Percentiles rank a stretch among this genome's conserved stretches.
Evolutionary conservation across 2,888 invertebrate genomes (phyloP).

Genomic region (Acronicta leporina): DNA sequence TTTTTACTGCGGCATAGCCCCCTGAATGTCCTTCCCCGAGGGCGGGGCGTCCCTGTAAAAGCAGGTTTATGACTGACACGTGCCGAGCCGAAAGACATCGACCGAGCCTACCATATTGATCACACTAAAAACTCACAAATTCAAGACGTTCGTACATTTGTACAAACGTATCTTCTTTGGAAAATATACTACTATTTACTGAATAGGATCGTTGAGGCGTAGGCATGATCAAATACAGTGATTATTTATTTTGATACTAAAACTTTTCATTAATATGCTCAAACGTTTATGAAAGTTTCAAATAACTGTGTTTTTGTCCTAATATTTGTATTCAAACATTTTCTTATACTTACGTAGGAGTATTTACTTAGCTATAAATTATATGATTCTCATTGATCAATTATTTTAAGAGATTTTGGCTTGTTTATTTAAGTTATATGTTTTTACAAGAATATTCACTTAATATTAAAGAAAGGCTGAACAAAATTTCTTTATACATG

Average conservation of each 20-base stretch:
- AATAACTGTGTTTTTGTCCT: too few relatives aligned
- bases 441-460: slow-evolving; percentile 18
- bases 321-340: too few relatives aligned
- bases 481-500: slow-evolving; percentile 10
- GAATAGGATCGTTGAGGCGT: background rate
- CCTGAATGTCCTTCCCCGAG: slow-evolving; percentile 65
- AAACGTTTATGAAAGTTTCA: too few relatives aligned
- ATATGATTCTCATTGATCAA: slow-evolving; percentile 5
- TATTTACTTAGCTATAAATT: slow-evolving; percentile 1
- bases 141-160: slow-evolving; percentile 18
- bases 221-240: background rate
- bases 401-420: slow-evolving; percentile 1
- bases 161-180: slow-evolving; percentile 1
- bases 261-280: too few relatives aligned
- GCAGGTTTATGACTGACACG: slow-evolving; percentile 86
- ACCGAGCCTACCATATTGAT: slow-evolving; percentile 70
- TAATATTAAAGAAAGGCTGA: background rate
- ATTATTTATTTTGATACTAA: background rate
- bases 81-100: slow-evolving; percentile 70
- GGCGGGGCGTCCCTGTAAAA: slow-evolving; percentile 78
- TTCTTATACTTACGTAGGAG: too few relatives aligned
- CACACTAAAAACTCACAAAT: slow-evolving; percentile 57
- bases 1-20: slow-evolving; percentile 72
- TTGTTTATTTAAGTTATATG: slow-evolving; percentile 21
- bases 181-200: background rate